Percentiles rank a stretch among this genome's conserved stretches.
Evolutionary conservation across 2,888 invertebrate species (phyloP).

Genomic region (Labia minor): DNA sequence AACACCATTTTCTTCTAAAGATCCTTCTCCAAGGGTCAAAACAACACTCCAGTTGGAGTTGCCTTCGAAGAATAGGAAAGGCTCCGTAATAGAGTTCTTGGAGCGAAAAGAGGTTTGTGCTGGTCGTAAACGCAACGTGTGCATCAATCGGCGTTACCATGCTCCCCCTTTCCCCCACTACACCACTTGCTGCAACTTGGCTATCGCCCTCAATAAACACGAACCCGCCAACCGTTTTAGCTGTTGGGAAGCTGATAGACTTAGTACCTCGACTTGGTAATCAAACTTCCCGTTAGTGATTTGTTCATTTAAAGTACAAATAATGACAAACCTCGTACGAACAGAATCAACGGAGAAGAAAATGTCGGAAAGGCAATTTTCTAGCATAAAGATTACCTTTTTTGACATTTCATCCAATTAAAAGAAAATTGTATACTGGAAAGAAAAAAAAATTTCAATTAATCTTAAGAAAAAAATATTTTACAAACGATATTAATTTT

Average conservation of each 20-base stretch:
- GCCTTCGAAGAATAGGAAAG: neutral
- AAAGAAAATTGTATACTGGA: too few relatives aligned
- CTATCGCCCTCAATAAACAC: slow-evolving; percentile 5
- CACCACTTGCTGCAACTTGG: too few relatives aligned
- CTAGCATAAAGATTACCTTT: too few relatives aligned
- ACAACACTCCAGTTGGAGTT: too few relatives aligned
- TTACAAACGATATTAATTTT: too few relatives aligned
- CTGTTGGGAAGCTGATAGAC: neutral
- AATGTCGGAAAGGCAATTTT: too few relatives aligned
- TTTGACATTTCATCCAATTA: too few relatives aligned
- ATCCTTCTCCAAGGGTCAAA: neutral
- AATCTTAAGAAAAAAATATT: too few relatives aligned
- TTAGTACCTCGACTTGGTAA: neutral
- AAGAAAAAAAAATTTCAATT: too few relatives aligned
- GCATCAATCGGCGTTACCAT: neutral
- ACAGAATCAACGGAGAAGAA: neutral
- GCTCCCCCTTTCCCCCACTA: neutral
- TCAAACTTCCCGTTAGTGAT: neutral
- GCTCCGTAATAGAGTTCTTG: neutral
- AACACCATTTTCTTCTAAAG: neutral
- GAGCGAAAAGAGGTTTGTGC: neutral
- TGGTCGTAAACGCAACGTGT: neutral
- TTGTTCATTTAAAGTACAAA: neutral
- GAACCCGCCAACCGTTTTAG: neutral
- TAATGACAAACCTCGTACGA: neutral